Base-by-base conservation (phyloP, 2,888 invertebrate genomes). In the Nipponacmea schrenckii region DNA sequence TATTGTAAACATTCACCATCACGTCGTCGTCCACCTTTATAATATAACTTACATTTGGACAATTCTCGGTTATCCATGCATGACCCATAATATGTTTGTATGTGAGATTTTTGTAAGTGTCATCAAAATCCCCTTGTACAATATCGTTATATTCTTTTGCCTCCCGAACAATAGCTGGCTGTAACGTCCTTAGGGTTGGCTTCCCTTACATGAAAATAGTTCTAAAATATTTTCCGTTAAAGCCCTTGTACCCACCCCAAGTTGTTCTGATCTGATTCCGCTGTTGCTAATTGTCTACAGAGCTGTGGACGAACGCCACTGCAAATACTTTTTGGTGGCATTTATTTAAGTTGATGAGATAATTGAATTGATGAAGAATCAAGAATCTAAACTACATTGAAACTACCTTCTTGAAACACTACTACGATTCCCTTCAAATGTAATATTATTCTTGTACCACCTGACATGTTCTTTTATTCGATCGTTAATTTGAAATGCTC, bases 1-100 rank as follows among this genome's bases (percentile, higher is more conserved):
- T 91, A 79, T 92, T 92, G 44, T 94, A 86, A 85, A 83, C 73
- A 69, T 88, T 86, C 8, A 89, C 81, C 72, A 88, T 82, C 0
- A 85, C 85, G 66, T 88, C 88, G 72, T 88, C 88, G 72, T 88
- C 88, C 2, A 81, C 80, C 74, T 88, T 88, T n/a, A 88, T 75
- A 27, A 88, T 77, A 68, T 82, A 87, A 63, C 81, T 81, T 1
- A 85, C 84, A 46, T 81, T 74, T 17, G 76, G 81, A 73, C 88
- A 88, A 71, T 80, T 79, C 45, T 79, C 80, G 5, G 81, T 72
- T 0, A 85, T 80, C 88, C 88, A 89, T 68, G 77, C 70, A 7
- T 79, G 64, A 0, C 76, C 77, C 78, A 87, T 86, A 17, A 88
- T 77, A 73, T 87, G 84, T 69, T 89, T 89, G 71, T 83, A 82